Base-by-base conservation (phyloP, 2,797 vertebrate species). In the Hydrocynus forskahlii region DNA sequence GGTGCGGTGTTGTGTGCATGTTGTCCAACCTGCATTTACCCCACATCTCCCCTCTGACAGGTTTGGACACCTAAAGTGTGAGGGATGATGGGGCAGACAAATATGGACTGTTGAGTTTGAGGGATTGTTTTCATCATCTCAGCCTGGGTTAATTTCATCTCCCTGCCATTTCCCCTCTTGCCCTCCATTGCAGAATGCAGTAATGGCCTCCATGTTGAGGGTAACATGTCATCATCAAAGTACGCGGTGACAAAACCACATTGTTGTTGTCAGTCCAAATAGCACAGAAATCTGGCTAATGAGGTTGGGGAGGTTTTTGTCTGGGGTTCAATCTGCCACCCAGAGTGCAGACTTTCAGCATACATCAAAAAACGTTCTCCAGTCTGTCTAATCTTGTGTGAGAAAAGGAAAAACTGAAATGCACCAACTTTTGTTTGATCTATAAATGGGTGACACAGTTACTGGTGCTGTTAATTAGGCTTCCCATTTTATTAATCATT, bases 391-490 rank as follows among this genome's bases (percentile, higher is more conserved):
- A 35, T 57, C 78, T 74, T 62, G 54, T 48, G 5, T 14, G 7
- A 71, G 19, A n/a, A 48, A 57, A 60, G 72, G 59, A 81, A 83
- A 52, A 83, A 38, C 72, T 77, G 45, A 78, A 78, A 80, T 59
- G 21, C 66, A 68, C 52, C 14, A 60, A 70, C 67, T 74, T 79
- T 17, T 84, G 84, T 87, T 84, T 83, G 78, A 85, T 86, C 85
- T 85, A 70, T 78, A 86, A 81, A 84, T 80, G 80, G 38, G 59
- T 75, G 72, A 75, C 60, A 83, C 63, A 45, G 57, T 76, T 83
- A 62, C 9, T 29, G 43, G 62, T 59, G 55, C 43, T 74, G 59
- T 48, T 76, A 70, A 83, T 84, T 59, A 74, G 54, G 78, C 75
- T 71, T 63, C 81, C 60, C 50, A 63, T 40, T 10, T 6, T 7